Evolutionary conservation across 2,113 vertebrate genomes (phyloP).

Genomic region (Tapirus terrestris): DNA sequence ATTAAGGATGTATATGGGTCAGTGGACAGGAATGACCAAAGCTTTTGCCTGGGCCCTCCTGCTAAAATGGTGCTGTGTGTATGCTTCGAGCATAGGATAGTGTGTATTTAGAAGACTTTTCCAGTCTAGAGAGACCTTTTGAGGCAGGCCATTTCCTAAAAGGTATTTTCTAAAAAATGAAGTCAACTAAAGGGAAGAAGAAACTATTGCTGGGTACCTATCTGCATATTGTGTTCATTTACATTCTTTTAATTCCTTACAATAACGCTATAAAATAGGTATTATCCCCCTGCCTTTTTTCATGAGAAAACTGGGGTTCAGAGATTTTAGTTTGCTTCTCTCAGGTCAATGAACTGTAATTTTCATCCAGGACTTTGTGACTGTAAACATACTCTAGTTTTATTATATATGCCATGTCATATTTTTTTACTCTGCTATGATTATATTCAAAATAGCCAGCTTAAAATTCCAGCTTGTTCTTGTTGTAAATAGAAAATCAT

Average conservation of each 20-base stretch:
- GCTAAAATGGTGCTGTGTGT: not conserved
- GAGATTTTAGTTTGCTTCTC: constrained; percentile 13
- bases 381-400: constrained; percentile 27
- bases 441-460: constrained; percentile 44
- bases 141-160: not conserved
- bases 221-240: not conserved
- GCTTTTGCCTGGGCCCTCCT: not conserved
- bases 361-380: constrained; percentile 55
- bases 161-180: not conserved
- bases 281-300: not conserved
- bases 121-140: not conserved
- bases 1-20: constrained; percentile 39
- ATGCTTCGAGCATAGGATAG: not conserved
- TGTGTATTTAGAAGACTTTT: not conserved
- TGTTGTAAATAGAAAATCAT: constrained; percentile 47
- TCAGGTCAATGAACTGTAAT: not conserved
- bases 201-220: not conserved
- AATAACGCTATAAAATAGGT: not conserved
- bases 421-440: not conserved
- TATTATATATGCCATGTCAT: not conserved
- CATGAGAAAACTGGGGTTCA: not conserved
- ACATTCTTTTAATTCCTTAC: not conserved
- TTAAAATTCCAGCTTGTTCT: constrained; percentile 63
- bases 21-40: constrained; percentile 20
- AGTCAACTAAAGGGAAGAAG: not conserved